Evolutionary conservation across 2,797 vertebrate genomes (phyloP).

Genomic region (Mycteria americana): DNA sequence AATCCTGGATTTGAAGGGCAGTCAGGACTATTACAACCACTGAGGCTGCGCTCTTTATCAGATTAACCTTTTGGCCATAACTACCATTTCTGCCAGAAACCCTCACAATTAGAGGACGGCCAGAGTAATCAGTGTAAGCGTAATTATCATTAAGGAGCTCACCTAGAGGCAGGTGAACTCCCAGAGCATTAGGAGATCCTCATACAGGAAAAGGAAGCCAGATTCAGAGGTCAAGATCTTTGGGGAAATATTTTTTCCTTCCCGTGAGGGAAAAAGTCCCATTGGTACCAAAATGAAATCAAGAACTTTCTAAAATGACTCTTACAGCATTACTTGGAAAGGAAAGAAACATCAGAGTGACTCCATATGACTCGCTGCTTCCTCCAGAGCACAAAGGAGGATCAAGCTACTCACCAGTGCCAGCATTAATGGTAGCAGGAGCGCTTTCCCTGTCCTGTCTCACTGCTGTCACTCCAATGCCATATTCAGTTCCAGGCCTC

Average conservation of each 20-base stretch:
- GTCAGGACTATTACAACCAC: background rate
- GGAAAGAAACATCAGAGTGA: background rate
- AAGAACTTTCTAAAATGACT: background rate
- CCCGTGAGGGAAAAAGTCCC: background rate
- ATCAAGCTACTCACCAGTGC: slow-evolving; percentile 84
- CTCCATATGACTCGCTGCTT: background rate
- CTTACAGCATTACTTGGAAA: background rate
- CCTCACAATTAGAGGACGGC: background rate
- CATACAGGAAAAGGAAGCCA: background rate
- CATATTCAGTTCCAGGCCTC: slow-evolving; percentile 93
- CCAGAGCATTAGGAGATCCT: background rate
- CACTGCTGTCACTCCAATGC: slow-evolving; percentile 95
- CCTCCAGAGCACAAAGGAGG: background rate
- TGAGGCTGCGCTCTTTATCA: background rate
- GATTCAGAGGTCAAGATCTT: background rate
- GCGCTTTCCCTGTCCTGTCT: slow-evolving; percentile 90
- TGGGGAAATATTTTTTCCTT: background rate
- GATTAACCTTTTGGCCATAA: background rate
- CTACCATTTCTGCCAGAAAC: background rate
- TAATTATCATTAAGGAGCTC: background rate
- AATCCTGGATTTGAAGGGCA: background rate
- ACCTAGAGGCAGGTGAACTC: background rate
- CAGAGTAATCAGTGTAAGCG: background rate
- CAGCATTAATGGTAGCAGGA: slow-evolving; percentile 91
- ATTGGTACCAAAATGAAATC: background rate